phyloP scores from a whole-genome alignment of 2,797 vertebrate species.

The Xenopus petersii region DNA sequence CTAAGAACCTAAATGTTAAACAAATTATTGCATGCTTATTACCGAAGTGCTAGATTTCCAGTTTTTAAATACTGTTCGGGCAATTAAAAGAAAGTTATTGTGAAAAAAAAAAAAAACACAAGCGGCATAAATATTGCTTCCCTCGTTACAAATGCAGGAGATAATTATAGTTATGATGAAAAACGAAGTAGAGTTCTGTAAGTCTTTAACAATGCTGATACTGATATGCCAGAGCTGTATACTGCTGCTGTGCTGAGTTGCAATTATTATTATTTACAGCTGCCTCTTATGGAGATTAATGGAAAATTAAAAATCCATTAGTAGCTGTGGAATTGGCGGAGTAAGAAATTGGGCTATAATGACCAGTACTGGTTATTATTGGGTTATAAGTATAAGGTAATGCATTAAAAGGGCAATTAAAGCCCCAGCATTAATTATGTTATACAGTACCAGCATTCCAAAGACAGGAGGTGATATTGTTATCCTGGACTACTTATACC shows the following conservation, averaged over 20 bases:
- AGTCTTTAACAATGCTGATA: constrained; percentile 50
- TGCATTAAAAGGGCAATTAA: too few relatives aligned
- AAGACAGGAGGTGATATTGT: too few relatives aligned
- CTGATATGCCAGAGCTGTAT: constrained; percentile 27
- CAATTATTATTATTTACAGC: not conserved
- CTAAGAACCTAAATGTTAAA: constrained; percentile 81
- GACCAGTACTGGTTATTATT: too few relatives aligned
- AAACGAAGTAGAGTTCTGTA: constrained; percentile 56
- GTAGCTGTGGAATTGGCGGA: too few relatives aligned
- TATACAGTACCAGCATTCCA: too few relatives aligned
- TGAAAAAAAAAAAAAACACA: constrained; percentile 15
- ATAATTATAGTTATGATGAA: constrained; percentile 75
- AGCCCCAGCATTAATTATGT: too few relatives aligned
- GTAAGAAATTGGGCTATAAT: too few relatives aligned
- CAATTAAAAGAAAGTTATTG: constrained; percentile 86
- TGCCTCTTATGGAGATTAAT: not conserved
- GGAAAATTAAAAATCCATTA: not conserved
- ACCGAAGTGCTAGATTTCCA: constrained; percentile 76
- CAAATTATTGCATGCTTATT: constrained; percentile 81
- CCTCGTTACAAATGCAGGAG: constrained; percentile 68
- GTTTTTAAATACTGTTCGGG: constrained; percentile 82
- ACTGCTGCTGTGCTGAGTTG: not conserved
- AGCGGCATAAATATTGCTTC: constrained; percentile 80
- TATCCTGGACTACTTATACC: too few relatives aligned
- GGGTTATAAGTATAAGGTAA: too few relatives aligned